Evolutionary conservation across 2,113 vertebrate species (phyloP).

Genomic region (Ondatra zibethicus): DNA sequence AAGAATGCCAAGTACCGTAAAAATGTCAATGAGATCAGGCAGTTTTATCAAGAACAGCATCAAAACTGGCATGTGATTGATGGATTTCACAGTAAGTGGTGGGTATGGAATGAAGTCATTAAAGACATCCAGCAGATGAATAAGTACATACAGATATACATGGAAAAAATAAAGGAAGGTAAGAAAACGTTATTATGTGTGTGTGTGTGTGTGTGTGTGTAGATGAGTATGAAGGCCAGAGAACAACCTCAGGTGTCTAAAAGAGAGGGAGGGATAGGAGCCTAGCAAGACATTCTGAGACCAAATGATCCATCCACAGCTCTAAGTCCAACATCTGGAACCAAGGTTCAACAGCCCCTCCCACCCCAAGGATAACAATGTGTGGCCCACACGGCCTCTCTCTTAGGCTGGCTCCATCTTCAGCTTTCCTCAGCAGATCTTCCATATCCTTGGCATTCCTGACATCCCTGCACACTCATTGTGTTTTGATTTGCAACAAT

Average conservation of each 20-base stretch:
- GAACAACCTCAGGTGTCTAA: background rate
- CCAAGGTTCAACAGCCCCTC: background rate
- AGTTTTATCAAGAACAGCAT: slow-evolving; percentile 89
- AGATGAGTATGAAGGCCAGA: background rate
- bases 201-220: too few relatives aligned
- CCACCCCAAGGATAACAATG: too few relatives aligned
- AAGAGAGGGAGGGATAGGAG: too few relatives aligned
- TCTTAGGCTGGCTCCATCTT: background rate
- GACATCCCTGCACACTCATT: background rate
- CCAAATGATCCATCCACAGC: background rate
- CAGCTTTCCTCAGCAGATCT: background rate
- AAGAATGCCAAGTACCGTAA: slow-evolving; percentile 88
- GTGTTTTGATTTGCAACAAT: too few relatives aligned
- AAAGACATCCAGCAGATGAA: slow-evolving; percentile 87
- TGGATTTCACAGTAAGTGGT: slow-evolving; percentile 93
- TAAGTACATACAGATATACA: slow-evolving; percentile 89
- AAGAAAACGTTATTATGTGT: slow-evolving; percentile 72
- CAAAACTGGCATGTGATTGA: slow-evolving; percentile 93
- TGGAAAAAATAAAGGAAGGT: slow-evolving; percentile 91
- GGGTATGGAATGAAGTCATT: slow-evolving; percentile 89
- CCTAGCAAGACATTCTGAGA: background rate
- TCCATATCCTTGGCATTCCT: background rate
- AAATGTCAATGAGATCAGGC: slow-evolving; percentile 86
- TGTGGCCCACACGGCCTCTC: too few relatives aligned
- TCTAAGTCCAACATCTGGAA: background rate